phyloP scores from a whole-genome alignment of 2,797 vertebrate genomes.

The Labeo calbasu region DNA sequence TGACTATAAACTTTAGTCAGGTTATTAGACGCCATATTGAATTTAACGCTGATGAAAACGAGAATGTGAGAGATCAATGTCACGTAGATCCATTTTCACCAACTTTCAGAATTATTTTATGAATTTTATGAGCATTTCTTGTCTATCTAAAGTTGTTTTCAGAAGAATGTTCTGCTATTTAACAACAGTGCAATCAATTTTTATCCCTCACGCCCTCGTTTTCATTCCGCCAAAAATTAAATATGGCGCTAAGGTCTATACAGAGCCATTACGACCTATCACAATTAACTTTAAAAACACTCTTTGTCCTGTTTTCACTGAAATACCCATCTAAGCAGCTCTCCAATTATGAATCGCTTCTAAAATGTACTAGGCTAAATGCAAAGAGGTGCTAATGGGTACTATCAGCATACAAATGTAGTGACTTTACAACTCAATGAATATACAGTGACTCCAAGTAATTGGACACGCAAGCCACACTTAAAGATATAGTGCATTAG shows the following conservation, averaged over 20 bases:
- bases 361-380: not conserved
- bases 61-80: too few species aligned
- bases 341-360: not conserved
- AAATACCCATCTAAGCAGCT: not conserved
- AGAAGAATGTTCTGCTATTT: not conserved
- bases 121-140: too few species aligned
- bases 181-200: not conserved
- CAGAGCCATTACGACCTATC: slow-evolving; percentile 5
- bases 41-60: not conserved
- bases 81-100: not conserved
- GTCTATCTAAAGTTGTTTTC: too few species aligned
- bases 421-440: slow-evolving; percentile 29
- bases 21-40: not conserved
- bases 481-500: not conserved
- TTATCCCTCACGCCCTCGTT: not conserved
- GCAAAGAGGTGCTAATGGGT: slow-evolving; percentile 6
- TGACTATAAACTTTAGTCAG: not conserved
- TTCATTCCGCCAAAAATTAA: not conserved
- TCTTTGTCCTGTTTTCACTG: slow-evolving; percentile 18
- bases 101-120: not conserved
- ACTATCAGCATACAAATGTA: slow-evolving; percentile 17
- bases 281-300: slow-evolving; percentile 10
- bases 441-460: not conserved
- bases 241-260: not conserved
- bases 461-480: not conserved